A percentile compares a stretch with the other conserved stretches of the same genome.
Conservation (phyloP, 2,888 invertebrate genomes). For the Xestobium rufovillosum region DNA sequence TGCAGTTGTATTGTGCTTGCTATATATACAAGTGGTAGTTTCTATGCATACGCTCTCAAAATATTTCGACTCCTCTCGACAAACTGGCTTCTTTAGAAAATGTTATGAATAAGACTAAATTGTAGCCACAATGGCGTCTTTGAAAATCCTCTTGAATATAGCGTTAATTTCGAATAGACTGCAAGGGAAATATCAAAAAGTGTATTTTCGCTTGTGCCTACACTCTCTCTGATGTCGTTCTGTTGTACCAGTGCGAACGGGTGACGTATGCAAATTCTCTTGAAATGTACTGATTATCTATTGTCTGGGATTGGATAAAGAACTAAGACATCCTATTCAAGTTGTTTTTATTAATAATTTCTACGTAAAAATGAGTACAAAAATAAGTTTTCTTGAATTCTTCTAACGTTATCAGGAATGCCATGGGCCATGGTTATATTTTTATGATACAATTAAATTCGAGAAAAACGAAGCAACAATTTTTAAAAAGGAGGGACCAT, state of each 20-base stretch:
- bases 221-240: background rate
- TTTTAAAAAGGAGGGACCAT: no score
- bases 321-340: no score
- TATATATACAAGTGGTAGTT: no score
- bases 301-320: slow-evolving; percentile 24
- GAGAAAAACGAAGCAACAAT: no score
- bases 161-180: slow-evolving; percentile 49
- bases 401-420: no score
- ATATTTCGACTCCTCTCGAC: slow-evolving; percentile 39
- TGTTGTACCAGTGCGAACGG: slow-evolving; percentile 13
- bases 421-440: no score
- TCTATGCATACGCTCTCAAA: slow-evolving; percentile 33
- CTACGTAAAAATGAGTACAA: no score
- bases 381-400: no score
- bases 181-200: slow-evolving; percentile 37
- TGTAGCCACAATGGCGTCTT: slow-evolving; percentile 56
- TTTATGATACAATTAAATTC: no score
- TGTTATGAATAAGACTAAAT: slow-evolving; percentile 55
- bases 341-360: no score
- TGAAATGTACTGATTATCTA: slow-evolving; percentile 38
- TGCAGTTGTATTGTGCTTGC: no score
- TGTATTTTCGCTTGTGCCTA: slow-evolving; percentile 26
- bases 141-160: slow-evolving; percentile 53
- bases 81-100: slow-evolving; percentile 44
- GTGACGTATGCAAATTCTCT: slow-evolving; percentile 38